Base-by-base conservation (phyloP, 2,888 invertebrate genomes). In the Halictus quadricinctus region DNA sequence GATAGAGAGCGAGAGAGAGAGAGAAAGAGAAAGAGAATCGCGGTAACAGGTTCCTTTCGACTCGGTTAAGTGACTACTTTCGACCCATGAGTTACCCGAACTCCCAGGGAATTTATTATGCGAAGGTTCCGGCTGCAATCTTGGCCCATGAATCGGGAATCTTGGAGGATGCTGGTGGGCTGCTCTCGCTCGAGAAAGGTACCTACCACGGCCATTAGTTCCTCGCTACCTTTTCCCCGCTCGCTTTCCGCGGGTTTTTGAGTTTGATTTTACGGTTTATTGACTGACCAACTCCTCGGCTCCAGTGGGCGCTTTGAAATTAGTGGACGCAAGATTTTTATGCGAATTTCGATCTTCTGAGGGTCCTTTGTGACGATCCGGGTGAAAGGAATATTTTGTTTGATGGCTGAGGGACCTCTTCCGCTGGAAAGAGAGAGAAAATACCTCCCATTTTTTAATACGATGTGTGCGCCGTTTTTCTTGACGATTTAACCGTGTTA, bases 11-110 rank as follows among this genome's bases (percentile, higher is more conserved):
- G 21, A n/a, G 21, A 54, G 54, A n/a, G 25, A 15, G 73, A n/a
- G 72, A 76, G 80, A 72, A 76, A 29, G 29, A 29, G 25, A 15
- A 69, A n/a, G 75, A 76, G 80, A 72, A 76, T 72, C 46, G 46
- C 41, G 75, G 46, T 72, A 72, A 79, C 46, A 15, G 70, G 72
- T 50, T 80, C 69, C 41, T 73, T 76, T 60, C 29, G 73, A 58
- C 48, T n/a, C 25, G 29, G 46, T 60, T 75, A 76, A 80, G 75
- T 69, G n/a, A 72, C 72, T 54, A 60, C 46, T 72, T 76, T 21
- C 25, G 60, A 60, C 25, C 48, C 29, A 29, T n/a, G 69, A 70
- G 18, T n/a, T 43, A 43, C 43, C 70, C 43, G 13, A 69, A 69
- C 69, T 69, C 41, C 41, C 7, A 69, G 18, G 69, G 36, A 69